Evolutionary conservation across 2,113 vertebrate species (phyloP).

Genomic region (Brachyhypopomus gauderio): DNA sequence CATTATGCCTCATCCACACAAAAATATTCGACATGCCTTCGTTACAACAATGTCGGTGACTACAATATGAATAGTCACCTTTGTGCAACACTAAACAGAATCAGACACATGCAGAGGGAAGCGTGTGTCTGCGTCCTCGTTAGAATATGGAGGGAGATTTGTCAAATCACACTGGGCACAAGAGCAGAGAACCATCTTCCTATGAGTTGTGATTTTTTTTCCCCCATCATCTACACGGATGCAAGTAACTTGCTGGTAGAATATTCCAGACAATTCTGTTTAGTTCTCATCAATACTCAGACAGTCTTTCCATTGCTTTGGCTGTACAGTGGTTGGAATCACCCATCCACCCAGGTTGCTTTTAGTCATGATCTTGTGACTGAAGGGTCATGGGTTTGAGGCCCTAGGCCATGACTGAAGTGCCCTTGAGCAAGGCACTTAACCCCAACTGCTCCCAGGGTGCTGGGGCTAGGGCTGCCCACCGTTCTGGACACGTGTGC

Average conservation of each 20-base stretch:
- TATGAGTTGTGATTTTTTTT: neutral
- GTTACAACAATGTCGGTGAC: neutral
- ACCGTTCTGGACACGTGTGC: too few species aligned
- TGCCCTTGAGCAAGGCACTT: too few species aligned
- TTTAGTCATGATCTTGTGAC: too few species aligned
- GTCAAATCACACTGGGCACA: slow-evolving; percentile 5
- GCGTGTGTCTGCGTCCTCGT: neutral
- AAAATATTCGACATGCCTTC: too few species aligned
- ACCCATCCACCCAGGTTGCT: neutral
- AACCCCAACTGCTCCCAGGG: too few species aligned
- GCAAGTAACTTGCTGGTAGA: slow-evolving; percentile 5
- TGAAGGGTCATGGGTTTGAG: too few species aligned
- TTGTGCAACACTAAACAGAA: neutral
- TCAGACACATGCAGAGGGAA: slow-evolving; percentile 26
- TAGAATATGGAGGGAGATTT: slow-evolving; percentile 12
- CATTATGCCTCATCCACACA: too few species aligned
- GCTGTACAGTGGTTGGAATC: slow-evolving; percentile 10
- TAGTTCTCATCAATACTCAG: slow-evolving; percentile 17
- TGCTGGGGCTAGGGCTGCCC: too few species aligned
- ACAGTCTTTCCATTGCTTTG: slow-evolving; percentile 24
- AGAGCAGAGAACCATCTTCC: slow-evolving; percentile 12
- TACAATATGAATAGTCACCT: neutral
- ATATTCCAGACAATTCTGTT: slow-evolving; percentile 11
- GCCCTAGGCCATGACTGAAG: too few species aligned
- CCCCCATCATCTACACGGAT: slow-evolving; percentile 5